These are phyloP conservation scores for Orussus abietinus DNA, from an alignment of 1,140 invertebrate genomes.

Conservation along the genomic window DNA sequence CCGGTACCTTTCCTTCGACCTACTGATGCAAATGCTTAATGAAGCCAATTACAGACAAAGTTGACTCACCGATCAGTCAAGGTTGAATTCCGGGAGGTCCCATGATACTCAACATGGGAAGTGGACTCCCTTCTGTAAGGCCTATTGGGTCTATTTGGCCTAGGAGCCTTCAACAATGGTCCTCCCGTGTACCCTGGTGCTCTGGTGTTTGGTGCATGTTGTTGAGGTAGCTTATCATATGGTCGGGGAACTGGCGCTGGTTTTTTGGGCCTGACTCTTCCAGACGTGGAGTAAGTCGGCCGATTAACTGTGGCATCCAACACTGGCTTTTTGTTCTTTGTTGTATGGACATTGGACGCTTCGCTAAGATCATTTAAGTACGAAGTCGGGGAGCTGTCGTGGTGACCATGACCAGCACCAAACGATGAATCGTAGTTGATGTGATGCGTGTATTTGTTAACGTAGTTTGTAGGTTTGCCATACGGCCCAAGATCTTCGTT, in stretches of 20 bases:
- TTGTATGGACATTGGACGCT: too few species aligned
- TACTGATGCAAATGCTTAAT: too few species aligned
- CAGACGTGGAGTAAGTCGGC: conserved; percentile 25
- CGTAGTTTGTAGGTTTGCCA: conserved; percentile 21
- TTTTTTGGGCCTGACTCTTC: conserved; percentile 34
- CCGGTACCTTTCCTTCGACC: too few species aligned
- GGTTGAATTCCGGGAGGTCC: too few species aligned
- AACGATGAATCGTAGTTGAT: too few species aligned
- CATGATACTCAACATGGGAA: conserved; percentile 28
- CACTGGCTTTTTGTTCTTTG: conserved; percentile 34
- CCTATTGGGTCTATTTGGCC: conserved; percentile 35
- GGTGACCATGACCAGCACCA: conserved; percentile 26
- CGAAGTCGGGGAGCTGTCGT: neutral
- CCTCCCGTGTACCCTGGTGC: conserved; percentile 50
- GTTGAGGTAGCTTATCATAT: conserved; percentile 47
- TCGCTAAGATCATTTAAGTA: neutral
- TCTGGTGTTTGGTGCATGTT: conserved; percentile 49
- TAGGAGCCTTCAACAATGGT: conserved; percentile 25
- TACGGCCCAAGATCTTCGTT: conserved; percentile 27
- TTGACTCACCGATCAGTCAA: conserved; percentile 1
- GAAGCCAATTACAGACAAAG: too few species aligned
- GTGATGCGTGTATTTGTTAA: conserved; percentile 28
- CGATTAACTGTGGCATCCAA: conserved; percentile 24
- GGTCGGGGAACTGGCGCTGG: conserved; percentile 30
- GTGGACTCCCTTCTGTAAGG: conserved; percentile 45